Evolutionary conservation across 2,888 invertebrate genomes (phyloP).

Genomic region (Pecten maximus): DNA sequence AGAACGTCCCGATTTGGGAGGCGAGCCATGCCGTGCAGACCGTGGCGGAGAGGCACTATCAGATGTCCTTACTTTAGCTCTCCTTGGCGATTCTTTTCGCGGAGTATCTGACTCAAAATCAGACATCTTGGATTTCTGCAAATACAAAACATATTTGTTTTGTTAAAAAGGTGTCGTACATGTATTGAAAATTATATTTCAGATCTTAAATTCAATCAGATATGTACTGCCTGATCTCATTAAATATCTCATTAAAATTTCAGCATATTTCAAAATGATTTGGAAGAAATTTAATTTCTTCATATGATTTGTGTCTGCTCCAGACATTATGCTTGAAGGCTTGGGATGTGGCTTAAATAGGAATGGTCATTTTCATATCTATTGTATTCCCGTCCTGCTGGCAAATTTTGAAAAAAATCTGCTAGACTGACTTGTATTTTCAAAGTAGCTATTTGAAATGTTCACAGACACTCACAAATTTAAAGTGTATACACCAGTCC

Average conservation of each 20-base stretch:
- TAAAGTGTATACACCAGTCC: no score
- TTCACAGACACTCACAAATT: no score
- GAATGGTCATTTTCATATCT: no score
- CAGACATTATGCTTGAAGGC: no score
- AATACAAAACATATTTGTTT: background rate
- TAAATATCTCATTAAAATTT: background rate
- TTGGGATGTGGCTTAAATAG: no score
- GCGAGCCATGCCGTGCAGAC: slow-evolving; percentile 23
- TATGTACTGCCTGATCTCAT: background rate
- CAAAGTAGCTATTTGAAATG: no score
- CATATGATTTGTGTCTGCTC: no score
- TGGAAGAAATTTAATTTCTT: background rate
- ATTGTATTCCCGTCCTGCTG: no score
- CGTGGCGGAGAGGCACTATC: background rate
- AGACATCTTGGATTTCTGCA: slow-evolving; percentile 7
- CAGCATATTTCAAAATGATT: background rate
- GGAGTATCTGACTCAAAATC: background rate
- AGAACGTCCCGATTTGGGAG: slow-evolving; percentile 54
- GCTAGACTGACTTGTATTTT: no score
- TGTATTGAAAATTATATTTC: background rate
- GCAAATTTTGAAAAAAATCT: no score
- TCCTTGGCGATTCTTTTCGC: background rate
- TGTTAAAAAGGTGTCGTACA: background rate
- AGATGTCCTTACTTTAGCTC: background rate
- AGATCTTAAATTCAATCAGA: background rate